Base-by-base conservation (phyloP, 2,888 invertebrate genomes). In the Catocala nupta region DNA sequence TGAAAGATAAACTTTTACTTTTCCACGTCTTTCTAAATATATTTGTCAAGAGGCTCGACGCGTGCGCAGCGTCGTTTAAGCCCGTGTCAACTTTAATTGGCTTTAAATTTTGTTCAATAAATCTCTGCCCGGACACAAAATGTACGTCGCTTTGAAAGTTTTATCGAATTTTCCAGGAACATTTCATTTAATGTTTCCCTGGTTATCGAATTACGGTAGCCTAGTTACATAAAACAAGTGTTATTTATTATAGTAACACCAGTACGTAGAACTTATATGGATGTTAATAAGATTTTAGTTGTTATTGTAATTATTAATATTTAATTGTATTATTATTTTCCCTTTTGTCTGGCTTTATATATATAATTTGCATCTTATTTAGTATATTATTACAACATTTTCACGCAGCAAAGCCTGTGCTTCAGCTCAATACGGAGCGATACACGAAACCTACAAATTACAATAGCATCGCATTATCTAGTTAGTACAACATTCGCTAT, bases 51-150 rank as follows among this genome's bases (percentile, higher is more conserved):
- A 73, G 64, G 62, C 71, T 71, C 75, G 71, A 71, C 63, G 81
- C 78, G 68, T 80, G 81, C 76, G 72, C 81, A 73, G 47, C 54
- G 36, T 55, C 73, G 73, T 80, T 83, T 82, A 76, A 80, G 69
- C 71, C 59, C 64, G 70, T 73, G 81, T 83, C 81, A 80, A 81
- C 68, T 78, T 85, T 85, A 87, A 89, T 86, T 86, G 77, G 71
- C 82, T 79, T 84, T 82, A 83, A 83, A 86, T 83, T 81, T 82
- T 73, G 68, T 66, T 63, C 73, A 73, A 84, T 85, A 86, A 86
- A 87, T 88, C 82, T 82, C 77, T 72, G 74, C 69, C 73, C 75
- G 75, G 78, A 81, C 80, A 76, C 75, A 70, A 62, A 73, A 60
- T 58, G 60, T 64, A 47, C 49, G 51, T 45, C 48, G 57, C 55